Conservation (phyloP, 2,888 invertebrate species). For the Strigamia maritima region DNA sequence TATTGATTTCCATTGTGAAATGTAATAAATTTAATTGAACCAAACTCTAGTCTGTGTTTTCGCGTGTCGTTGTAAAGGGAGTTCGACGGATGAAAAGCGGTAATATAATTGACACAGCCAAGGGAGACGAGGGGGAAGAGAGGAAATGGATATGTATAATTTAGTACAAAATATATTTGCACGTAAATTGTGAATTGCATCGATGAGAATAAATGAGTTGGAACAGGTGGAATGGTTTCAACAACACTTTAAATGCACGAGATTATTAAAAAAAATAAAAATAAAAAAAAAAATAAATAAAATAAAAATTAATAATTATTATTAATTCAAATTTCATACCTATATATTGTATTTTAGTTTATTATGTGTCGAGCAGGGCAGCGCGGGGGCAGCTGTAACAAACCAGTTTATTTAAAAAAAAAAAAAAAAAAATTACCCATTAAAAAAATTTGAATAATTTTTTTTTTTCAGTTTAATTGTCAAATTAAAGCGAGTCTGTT, state of each 20-base stretch:
- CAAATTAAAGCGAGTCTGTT: background rate
- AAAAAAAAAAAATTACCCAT: background rate
- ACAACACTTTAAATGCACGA: background rate
- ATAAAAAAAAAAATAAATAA: background rate
- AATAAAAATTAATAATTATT: too few relatives aligned
- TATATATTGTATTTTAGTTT: too few relatives aligned
- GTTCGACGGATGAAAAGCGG: slow-evolving; percentile 15
- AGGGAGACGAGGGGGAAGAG: background rate
- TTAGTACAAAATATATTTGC: slow-evolving; percentile 25
- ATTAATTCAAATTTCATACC: too few relatives aligned
- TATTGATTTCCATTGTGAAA: slow-evolving; percentile 12
- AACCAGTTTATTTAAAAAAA: too few relatives aligned
- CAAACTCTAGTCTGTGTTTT: background rate
- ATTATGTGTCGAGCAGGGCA: background rate
- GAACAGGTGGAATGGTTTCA: slow-evolving; percentile 17
- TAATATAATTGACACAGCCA: slow-evolving; percentile 30
- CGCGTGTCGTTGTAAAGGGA: background rate
- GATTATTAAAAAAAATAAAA: background rate
- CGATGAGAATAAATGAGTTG: slow-evolving; percentile 17
- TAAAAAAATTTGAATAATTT: background rate
- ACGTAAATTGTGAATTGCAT: slow-evolving; percentile 8
- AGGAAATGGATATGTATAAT: slow-evolving; percentile 32
- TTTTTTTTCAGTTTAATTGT: background rate
- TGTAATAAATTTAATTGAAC: slow-evolving; percentile 28
- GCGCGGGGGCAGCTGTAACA: background rate